Evolutionary conservation across 2,888 invertebrate genomes (phyloP).

Genomic region (Dichetophora obliterata): DNA sequence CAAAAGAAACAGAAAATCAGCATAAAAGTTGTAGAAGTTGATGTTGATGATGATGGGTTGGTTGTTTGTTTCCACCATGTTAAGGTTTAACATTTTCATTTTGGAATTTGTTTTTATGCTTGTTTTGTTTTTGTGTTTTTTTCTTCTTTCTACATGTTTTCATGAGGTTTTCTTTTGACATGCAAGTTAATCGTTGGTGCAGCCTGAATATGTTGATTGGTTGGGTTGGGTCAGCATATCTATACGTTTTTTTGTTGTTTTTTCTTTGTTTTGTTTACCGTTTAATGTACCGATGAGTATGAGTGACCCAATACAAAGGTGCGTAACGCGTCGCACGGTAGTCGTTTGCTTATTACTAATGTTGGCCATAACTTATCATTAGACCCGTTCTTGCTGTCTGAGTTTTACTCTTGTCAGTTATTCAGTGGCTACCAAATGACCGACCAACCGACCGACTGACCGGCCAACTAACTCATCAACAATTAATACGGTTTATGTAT

Average conservation of each 20-base stretch:
- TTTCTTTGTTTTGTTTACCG: background rate
- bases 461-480: background rate
- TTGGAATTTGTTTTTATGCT: background rate
- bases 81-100: background rate
- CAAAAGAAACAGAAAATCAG: background rate
- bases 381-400: background rate
- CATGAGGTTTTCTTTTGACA: background rate
- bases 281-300: background rate
- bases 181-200: background rate
- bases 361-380: constrained; percentile 23
- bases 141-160: background rate
- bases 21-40: background rate
- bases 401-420: background rate
- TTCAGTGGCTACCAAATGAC: background rate
- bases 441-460: background rate
- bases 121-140: background rate
- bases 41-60: background rate
- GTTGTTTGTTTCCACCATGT: background rate
- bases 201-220: background rate
- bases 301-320: background rate
- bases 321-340: constrained; percentile 26
- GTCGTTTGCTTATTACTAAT: constrained; percentile 26
- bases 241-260: background rate
- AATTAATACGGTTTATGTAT: background rate
- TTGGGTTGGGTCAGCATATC: constrained; percentile 22